These are phyloP conservation scores for Autographa pulchrina DNA, from an alignment of 2,888 invertebrate genomes.

Conservation along the genomic window DNA sequence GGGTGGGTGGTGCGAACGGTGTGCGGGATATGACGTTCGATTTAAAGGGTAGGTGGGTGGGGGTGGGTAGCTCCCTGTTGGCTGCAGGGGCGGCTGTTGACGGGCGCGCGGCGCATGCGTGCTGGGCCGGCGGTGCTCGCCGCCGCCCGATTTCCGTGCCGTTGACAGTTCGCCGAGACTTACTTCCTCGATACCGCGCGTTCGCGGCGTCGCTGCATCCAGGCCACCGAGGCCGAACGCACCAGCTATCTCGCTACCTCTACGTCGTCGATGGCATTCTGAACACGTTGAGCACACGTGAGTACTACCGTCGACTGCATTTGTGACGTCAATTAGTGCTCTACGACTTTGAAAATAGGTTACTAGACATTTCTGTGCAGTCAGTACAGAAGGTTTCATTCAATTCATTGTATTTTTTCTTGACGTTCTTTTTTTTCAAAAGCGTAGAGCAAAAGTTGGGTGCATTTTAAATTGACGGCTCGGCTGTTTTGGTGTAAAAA, in stretches of 20 bases:
- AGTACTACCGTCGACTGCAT: slow-evolving; percentile 69
- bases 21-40: slow-evolving; percentile 88
- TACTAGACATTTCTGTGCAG: slow-evolving; percentile 36
- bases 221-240: slow-evolving; percentile 64
- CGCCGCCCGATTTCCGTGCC: slow-evolving; percentile 90
- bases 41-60: slow-evolving; percentile 84
- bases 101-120: slow-evolving; percentile 89
- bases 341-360: slow-evolving; percentile 60
- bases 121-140: slow-evolving; percentile 73
- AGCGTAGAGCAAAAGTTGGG: slow-evolving; percentile 48
- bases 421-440: slow-evolving; percentile 46
- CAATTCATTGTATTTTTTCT: slow-evolving; percentile 22
- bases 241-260: slow-evolving; percentile 62
- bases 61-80: slow-evolving; percentile 67
- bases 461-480: slow-evolving; percentile 42
- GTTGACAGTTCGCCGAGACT: slow-evolving; percentile 90
- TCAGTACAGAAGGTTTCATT: slow-evolving; percentile 34
- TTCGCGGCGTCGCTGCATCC: slow-evolving; percentile 81
- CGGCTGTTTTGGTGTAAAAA: slow-evolving; percentile 56
- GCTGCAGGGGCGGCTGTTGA: slow-evolving; percentile 88
- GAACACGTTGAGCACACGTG: slow-evolving; percentile 75
- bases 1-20: slow-evolving; percentile 77
- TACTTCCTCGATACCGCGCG: slow-evolving; percentile 88
- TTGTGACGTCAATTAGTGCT: slow-evolving; percentile 61
- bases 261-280: slow-evolving; percentile 81